Evolutionary conservation across 1,140 invertebrate genomes (phyloP), one percentile per base, ranked within the genome.

Genomic region (Gonatopus flavifemur): DNA sequence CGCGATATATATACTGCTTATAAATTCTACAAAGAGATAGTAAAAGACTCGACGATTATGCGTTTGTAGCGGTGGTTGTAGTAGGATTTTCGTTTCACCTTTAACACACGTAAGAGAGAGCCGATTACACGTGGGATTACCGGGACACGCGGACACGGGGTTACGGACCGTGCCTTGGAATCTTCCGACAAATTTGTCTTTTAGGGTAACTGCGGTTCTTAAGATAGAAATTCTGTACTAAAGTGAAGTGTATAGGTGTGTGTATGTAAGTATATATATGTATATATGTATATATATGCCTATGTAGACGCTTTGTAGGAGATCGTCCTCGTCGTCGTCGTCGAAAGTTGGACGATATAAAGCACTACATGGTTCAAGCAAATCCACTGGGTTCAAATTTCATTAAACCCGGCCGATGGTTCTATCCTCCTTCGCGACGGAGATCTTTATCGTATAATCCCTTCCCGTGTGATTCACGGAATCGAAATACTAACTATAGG

Each of bases 51-150:
- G n/a, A n/a, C n/a, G n/a, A n/a, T n/a, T n/a, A n/a, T n/a, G n/a
- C n/a, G n/a, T n/a, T n/a, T n/a, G n/a, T n/a, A n/a, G n/a, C n/a
- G n/a, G n/a, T n/a, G n/a, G n/a, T n/a, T 55, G 46, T 36, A 48
- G 43, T 35, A 33, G 36, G 44, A 59, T 48, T 37, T 45, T 35
- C 16, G 15, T 38, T 8, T 20, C 24, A 32, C 31, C 49, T 31
- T 48, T 12, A n/a, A 21, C 15, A 39, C 31, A 45, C 25, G 24
- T 18, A 21, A 18, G 20, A 31, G 10, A n/a, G 25, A 12, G 19
- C 21, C 56, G 46, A 59, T 59, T 60, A 60, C 52, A 48, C 53
- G n/a, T 15, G 21, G 43, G 52, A 59, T 61, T 59, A 61, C 25
- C 30, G 30, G 45, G 49, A 46, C 43, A 51, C 38, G 30, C 22